Evolutionary conservation across 2,113 vertebrate genomes (phyloP), one percentile per base, ranked within the genome.

Genomic region (Clupea harengus): DNA sequence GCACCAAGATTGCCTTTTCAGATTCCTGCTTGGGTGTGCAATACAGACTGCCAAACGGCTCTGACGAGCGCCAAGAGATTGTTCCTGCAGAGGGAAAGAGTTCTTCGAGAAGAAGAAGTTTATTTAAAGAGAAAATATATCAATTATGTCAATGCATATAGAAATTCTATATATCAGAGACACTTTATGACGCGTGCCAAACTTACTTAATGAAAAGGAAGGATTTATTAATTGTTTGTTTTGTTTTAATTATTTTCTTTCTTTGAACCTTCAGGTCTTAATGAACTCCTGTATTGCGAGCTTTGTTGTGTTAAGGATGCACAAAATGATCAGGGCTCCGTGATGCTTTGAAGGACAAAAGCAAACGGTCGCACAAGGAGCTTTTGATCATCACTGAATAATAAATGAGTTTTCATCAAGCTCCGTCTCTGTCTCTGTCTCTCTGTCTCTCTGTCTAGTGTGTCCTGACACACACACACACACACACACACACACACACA

Each of bases 1-100:
- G 89, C 84, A 92, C 92, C 88, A 87, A 50, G 88, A 88, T 88
- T 91, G 89, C 87, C 88, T 92, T 92, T 87, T 85, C 83, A 54
- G 84, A 87, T 90, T 88, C 67, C 85, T 47, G 87, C 88, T 25
- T 83, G 67, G 83, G 0, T 87, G 89, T 89, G 88, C 75, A 81
- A 75, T 91, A 88, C 49, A 84, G 72, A 78, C 72, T 67, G 47
- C 84, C 82, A 88, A 47, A 45, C 20, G 6, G 22, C 22, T 20
- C 20, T 88, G 87, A 39, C 2, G 45, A 83, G 81, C 92, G 88
- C 82, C 87, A 92, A 90, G 83, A 60, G 87, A 75, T 86, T 85
- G 82, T 89, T 84, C 84, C 83, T 45, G 52, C 52, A 54, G 52
- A 13, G 15, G 1, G 52, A 54, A 15, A 54, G 17, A 54, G 52